phyloP scores from a whole-genome alignment of 2,888 invertebrate species.

The Pediacus dermestoides region DNA sequence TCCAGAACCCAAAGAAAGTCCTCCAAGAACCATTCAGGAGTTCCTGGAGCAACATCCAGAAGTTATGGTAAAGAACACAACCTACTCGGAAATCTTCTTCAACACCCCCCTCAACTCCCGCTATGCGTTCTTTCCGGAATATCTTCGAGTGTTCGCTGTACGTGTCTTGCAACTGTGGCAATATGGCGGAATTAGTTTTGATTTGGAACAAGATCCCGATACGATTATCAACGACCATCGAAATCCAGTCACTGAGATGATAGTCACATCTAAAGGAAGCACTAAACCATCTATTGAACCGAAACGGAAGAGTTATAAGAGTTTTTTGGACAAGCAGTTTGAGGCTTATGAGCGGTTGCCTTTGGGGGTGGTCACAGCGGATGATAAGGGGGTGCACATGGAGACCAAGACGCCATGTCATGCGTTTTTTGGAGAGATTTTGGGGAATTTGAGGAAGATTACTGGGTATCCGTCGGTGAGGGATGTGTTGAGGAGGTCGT shows the following conservation, averaged over 20 bases:
- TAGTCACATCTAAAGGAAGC: no score
- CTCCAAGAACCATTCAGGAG: slow-evolving; percentile 17
- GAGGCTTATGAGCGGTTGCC: slow-evolving; percentile 31
- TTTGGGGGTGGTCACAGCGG: slow-evolving; percentile 41
- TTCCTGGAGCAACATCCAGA: slow-evolving; percentile 44
- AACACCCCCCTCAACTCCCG: slow-evolving; percentile 52
- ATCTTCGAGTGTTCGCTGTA: slow-evolving; percentile 52
- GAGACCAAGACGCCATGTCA: slow-evolving; percentile 48
- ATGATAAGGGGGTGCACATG: slow-evolving; percentile 46
- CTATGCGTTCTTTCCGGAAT: slow-evolving; percentile 52
- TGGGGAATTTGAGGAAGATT: slow-evolving; percentile 36
- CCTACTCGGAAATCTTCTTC: slow-evolving; percentile 50
- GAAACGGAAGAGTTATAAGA: not conserved
- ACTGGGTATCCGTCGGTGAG: slow-evolving; percentile 25
- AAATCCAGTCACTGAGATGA: not conserved
- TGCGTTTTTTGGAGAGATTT: slow-evolving; percentile 47
- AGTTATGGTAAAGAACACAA: slow-evolving; percentile 49
- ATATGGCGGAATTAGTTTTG: slow-evolving; percentile 52
- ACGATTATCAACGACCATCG: slow-evolving; percentile 1
- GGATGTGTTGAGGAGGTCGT: slow-evolving; percentile 32
- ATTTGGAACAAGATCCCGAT: not conserved
- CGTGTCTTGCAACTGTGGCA: slow-evolving; percentile 56
- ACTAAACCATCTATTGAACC: no score
- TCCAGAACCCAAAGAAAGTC: slow-evolving; percentile 6
- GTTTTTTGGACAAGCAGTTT: slow-evolving; percentile 18